Conservation (phyloP, 1,140 invertebrate species). For the Danaus plexippus region DNA sequence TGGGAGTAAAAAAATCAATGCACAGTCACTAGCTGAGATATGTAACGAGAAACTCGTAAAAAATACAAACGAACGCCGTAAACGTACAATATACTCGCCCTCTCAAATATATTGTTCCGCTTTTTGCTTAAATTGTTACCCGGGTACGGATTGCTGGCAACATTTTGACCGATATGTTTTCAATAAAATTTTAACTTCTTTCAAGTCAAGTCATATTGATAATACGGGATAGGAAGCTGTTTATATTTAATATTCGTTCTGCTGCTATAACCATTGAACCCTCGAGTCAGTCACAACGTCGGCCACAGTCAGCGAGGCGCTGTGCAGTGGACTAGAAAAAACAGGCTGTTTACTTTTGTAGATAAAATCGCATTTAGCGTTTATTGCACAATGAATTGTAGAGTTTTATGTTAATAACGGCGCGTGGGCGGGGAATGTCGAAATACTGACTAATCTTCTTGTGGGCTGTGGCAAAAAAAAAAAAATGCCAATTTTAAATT, state of each 20-base stretch:
- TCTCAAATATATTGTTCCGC: conserved; percentile 12
- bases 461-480: conserved; percentile 54
- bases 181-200: too few species aligned
- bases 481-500: conserved; percentile 69
- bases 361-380: conserved; percentile 62
- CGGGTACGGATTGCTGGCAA: too few species aligned
- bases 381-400: conserved; percentile 66
- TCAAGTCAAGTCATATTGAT: too few species aligned
- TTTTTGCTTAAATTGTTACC: not conserved
- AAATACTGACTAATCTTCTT: conserved; percentile 64
- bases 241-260: too few species aligned
- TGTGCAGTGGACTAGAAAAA: conserved; percentile 9
- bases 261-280: not conserved
- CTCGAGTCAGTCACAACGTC: not conserved
- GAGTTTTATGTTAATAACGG: conserved; percentile 65
- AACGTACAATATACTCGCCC: conserved; percentile 10
- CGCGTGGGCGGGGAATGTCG: conserved; percentile 56
- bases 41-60: conserved; percentile 17
- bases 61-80: conserved; percentile 10
- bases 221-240: too few species aligned
- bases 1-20: conserved; percentile 14
- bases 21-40: conserved; percentile 13
- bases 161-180: too few species aligned
- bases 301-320: not conserved
- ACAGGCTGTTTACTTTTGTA: conserved; percentile 30